These are phyloP conservation scores for Anadara kagoshimensis DNA, from an alignment of 1,140 invertebrate species.

Conservation along the genomic window DNA sequence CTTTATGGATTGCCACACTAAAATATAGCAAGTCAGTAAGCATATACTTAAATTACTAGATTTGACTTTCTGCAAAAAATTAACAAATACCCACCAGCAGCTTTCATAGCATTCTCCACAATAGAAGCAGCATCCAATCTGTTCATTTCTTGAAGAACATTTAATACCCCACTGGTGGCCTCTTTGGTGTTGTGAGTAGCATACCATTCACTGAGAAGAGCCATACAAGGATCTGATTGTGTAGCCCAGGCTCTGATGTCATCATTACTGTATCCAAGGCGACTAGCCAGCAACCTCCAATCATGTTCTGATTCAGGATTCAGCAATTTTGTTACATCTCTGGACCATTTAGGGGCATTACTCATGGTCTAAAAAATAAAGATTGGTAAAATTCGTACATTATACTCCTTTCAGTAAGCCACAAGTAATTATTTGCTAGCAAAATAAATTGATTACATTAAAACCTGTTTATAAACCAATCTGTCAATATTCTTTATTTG, in stretches of 20 bases:
- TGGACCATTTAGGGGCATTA: conserved; percentile 65
- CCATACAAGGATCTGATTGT: conserved; percentile 66
- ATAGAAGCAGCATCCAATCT: conserved; percentile 61
- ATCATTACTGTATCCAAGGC: conserved; percentile 63
- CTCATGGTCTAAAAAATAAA: conserved; percentile 57
- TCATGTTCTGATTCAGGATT: conserved; percentile 59
- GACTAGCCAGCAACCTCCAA: conserved; percentile 64
- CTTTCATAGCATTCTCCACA: conserved; percentile 67
- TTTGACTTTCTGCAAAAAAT: not conserved
- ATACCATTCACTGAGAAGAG: conserved; percentile 69
- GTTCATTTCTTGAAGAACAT: conserved; percentile 61
- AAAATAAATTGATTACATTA: not conserved
- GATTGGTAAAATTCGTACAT: not conserved
- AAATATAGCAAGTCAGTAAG: not conserved
- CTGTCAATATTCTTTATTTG: not conserved
- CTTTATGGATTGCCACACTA: too few species aligned
- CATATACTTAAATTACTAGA: not conserved
- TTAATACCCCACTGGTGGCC: conserved; percentile 60
- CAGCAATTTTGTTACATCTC: conserved; percentile 61
- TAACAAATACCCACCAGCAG: conserved; percentile 44
- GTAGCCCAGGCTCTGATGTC: conserved; percentile 65
- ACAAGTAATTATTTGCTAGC: not conserved
- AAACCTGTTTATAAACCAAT: not conserved
- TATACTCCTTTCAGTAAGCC: too few species aligned
- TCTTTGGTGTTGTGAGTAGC: conserved; percentile 66